Conservation (phyloP, 35 echinoderm and acorn worm species). For the Apostichopus japonicus region DNA sequence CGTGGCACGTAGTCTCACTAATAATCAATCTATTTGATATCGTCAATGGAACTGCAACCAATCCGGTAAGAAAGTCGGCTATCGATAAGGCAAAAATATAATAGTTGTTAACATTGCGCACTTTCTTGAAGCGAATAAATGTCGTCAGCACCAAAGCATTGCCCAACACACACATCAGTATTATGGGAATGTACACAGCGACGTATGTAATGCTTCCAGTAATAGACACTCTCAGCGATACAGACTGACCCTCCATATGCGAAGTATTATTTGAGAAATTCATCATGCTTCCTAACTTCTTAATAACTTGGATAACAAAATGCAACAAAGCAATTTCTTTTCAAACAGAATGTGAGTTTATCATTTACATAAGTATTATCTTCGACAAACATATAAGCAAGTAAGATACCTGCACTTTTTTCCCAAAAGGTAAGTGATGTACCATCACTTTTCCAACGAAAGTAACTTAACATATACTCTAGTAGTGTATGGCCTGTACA, state of each 20-base stretch:
- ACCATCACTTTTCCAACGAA: too few relatives aligned
- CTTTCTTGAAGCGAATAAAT: slow-evolving; percentile 27
- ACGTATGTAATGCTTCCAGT: not conserved
- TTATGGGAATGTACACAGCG: slow-evolving; percentile 5
- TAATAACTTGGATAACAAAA: too few relatives aligned
- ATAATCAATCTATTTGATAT: slow-evolving; percentile 23
- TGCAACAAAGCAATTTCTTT: too few relatives aligned
- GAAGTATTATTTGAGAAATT: not conserved
- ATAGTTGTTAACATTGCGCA: slow-evolving; percentile 25
- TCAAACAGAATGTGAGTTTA: too few relatives aligned
- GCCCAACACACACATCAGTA: not conserved
- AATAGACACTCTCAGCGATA: not conserved
- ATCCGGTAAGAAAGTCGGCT: slow-evolving; percentile 13
- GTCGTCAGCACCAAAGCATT: not conserved
- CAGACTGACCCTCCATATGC: not conserved
- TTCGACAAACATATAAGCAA: too few relatives aligned
- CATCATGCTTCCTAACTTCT: not conserved
- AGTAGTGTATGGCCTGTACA: too few relatives aligned
- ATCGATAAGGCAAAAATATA: slow-evolving; percentile 5
- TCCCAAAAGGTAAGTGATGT: too few relatives aligned
- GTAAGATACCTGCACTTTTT: too few relatives aligned
- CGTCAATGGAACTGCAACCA: not conserved
- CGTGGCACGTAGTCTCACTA: slow-evolving; percentile 2
- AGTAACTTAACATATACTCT: too few relatives aligned
- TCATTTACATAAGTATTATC: too few relatives aligned